phyloP scores from a whole-genome alignment of 1,140 invertebrate genomes.

The Cotesia glomerata region DNA sequence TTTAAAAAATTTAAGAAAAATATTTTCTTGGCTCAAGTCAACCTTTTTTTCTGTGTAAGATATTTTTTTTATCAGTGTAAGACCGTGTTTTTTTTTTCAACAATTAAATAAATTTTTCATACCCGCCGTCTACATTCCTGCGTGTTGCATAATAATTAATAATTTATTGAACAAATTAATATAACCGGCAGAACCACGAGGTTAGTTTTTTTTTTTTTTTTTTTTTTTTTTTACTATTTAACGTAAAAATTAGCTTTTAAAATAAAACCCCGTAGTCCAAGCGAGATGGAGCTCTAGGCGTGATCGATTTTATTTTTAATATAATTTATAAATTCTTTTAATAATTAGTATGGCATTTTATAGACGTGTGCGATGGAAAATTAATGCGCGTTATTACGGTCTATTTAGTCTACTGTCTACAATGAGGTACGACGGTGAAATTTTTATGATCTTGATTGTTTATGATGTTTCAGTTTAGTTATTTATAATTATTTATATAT shows the following conservation, averaged over 20 bases:
- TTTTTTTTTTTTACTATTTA: too few relatives aligned
- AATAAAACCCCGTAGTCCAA: neutral
- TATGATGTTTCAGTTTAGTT: neutral
- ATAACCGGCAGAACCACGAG: too few relatives aligned
- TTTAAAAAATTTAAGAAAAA: too few relatives aligned
- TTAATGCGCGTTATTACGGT: neutral
- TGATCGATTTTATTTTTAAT: neutral
- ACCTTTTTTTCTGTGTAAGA: too few relatives aligned
- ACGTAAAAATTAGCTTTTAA: conserved; percentile 6
- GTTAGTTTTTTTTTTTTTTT: too few relatives aligned
- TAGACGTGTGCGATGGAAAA: conserved; percentile 13
- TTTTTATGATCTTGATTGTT: neutral
- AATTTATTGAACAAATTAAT: too few relatives aligned
- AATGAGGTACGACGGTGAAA: neutral
- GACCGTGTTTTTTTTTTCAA: too few relatives aligned
- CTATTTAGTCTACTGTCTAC: neutral
- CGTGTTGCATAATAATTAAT: too few relatives aligned
- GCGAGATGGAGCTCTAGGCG: conserved; percentile 1
- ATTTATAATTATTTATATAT: neutral
- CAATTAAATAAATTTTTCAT: too few relatives aligned
- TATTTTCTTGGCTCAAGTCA: too few relatives aligned
- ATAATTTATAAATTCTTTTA: neutral
- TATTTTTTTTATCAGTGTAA: too few relatives aligned
- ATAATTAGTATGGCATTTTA: neutral
- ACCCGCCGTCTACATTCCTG: too few relatives aligned